Evolutionary conservation across 2,797 vertebrate species (phyloP), one percentile per base, ranked within the genome.

Genomic region (Microcaecilia unicolor): DNA sequence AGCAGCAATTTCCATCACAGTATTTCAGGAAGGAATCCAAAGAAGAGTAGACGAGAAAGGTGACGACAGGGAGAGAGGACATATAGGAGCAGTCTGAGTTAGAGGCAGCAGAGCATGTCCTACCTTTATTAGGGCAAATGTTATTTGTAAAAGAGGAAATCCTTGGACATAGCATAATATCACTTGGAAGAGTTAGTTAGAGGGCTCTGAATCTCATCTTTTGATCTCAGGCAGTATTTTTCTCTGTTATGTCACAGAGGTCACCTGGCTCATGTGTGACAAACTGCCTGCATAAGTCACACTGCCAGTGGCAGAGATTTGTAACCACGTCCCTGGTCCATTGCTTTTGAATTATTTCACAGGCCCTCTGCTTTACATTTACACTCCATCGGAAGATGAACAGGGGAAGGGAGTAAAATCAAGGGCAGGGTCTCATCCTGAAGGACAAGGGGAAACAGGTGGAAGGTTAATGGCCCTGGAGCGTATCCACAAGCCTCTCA

Each of bases 381-480:
- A 74, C 74, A 70, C 78, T 67, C 72, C 76, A 85, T 76, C 49
- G 75, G 78, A 86, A 85, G 82, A 83, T 83, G 83, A 86, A 88
- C 85, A 85, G 81, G 84, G 78, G 78, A 78, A 72, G 76, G 75
- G 74, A 86, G 84, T 80, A 66, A 64, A 70, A 83, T 76, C 92
- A 96, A 93, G 91, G 91, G 90, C 89, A 93, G 85, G 89, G 85
- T 74, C 76, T 76, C 83, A 74, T 86, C 79, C 74, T 91, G 90
- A 89, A 92, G 88, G 90, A 90, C 88, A 75, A 85, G 85, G 90
- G 89, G 84, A 82, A 93, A 98, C 93, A 97, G 92, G 95, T 97
- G 95, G 92, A 91, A 96, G 93, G 93, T 98, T 98, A 98, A 98
- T 97, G 90, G 93, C 83, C 88, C 87, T 90, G 89, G 89, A 93